A percentile compares a stretch with the other conserved stretches of the same genome.
phyloP scores from a whole-genome alignment of 2,113 vertebrate genomes.

The Takifugu bimaculatus region DNA sequence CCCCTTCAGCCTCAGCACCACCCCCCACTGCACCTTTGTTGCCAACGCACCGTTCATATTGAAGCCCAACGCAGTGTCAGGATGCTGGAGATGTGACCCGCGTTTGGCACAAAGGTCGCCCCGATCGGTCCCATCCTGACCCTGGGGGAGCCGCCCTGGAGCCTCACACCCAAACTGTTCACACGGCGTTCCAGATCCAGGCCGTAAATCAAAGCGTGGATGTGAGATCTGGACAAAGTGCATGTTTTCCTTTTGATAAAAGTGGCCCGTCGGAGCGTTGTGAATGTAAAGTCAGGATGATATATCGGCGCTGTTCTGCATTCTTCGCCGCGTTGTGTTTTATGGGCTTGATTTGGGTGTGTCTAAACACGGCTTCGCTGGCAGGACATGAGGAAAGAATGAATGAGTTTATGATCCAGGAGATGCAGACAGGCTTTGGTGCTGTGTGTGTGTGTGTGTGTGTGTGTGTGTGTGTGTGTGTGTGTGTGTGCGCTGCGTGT shows the following conservation, averaged over 20 bases:
- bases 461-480: too few relatives aligned
- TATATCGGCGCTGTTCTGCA: constrained; percentile 7
- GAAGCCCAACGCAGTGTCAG: constrained; percentile 33
- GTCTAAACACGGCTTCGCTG: constrained; percentile 25
- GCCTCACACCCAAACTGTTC: constrained; percentile 28
- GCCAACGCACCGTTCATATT: constrained; percentile 24
- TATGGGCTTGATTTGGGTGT: constrained; percentile 24
- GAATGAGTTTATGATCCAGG: constrained; percentile 37
- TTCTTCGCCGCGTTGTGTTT: constrained; percentile 7
- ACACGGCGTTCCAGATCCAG: constrained; percentile 41
- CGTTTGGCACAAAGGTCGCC: constrained; percentile 15
- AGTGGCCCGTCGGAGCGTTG: constrained; percentile 27
- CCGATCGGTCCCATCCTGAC: constrained; percentile 31
- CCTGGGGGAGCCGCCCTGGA: too few relatives aligned
- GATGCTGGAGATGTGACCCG: constrained; percentile 19
- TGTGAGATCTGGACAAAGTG: constrained; percentile 35
- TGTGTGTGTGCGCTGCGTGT: too few relatives aligned
- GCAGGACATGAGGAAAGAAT: constrained; percentile 25
- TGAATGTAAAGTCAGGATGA: constrained; percentile 7
- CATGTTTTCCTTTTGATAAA: constrained; percentile 41
- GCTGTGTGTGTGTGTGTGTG: too few relatives aligned
- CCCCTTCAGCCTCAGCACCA: constrained; percentile 2
- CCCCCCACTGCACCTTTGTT: constrained; percentile 12
- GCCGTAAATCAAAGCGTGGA: constrained; percentile 42
- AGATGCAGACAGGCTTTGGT: background rate